These are phyloP conservation scores for Megaleporinus macrocephalus DNA, from an alignment of 2,113 vertebrate species.

Conservation along the genomic window DNA sequence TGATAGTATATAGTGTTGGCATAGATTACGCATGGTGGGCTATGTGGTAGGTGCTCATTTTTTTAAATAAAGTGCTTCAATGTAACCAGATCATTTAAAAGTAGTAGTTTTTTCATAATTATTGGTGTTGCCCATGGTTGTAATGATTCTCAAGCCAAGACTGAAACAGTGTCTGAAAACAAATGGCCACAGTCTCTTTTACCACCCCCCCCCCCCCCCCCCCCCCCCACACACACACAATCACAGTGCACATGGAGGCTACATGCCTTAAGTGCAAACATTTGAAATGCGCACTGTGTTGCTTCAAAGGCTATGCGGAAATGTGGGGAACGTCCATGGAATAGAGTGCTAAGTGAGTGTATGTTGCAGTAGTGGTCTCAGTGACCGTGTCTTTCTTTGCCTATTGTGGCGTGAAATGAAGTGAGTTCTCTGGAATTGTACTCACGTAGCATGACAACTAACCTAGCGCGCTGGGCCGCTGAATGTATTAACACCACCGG, in stretches of 20 bases:
- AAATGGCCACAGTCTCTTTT: no score
- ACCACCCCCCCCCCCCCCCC: no score
- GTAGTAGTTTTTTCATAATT: no score
- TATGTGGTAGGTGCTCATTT: no score
- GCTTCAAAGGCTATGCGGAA: neutral
- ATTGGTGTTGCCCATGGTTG: no score
- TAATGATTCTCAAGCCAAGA: no score
- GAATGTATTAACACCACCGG: neutral
- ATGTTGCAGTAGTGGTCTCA: neutral
- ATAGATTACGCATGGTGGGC: no score
- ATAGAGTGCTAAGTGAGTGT: neutral
- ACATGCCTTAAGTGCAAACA: neutral
- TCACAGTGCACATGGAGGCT: neutral
- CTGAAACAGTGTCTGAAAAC: no score
- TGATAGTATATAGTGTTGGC: no score
- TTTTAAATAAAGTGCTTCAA: no score
- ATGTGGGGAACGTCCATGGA: neutral
- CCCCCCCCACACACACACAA: no score
- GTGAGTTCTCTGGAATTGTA: neutral
- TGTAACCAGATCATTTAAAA: no score
- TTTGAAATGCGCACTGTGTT: constrained; percentile 1
- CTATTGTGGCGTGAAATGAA: constrained; percentile 12
- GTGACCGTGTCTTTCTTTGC: constrained; percentile 1
- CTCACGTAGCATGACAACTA: constrained; percentile 15
- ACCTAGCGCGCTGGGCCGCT: neutral